Evolutionary conservation across 2,888 invertebrate species (phyloP).

Genomic region (Cosmia pyralina): DNA sequence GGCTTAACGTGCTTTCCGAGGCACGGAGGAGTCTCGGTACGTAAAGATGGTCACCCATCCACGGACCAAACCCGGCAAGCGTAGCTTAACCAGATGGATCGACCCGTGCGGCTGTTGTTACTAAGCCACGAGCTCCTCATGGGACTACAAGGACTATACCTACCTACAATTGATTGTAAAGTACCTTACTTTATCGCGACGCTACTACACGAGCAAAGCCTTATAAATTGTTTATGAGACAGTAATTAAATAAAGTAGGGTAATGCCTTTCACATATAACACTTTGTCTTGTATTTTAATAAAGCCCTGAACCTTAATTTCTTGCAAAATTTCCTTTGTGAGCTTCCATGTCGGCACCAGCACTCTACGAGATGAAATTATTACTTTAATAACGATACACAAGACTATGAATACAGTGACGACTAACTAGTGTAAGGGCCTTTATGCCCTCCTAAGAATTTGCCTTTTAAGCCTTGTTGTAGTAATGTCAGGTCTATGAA

Average conservation of each 20-base stretch:
- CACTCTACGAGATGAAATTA: slow-evolving; percentile 49
- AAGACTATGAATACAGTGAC: slow-evolving; percentile 18
- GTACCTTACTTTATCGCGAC: slow-evolving; percentile 7
- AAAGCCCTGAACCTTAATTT: slow-evolving; percentile 45
- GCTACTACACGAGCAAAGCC: not conserved
- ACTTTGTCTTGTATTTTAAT: slow-evolving; percentile 37
- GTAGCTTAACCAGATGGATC: too few relatives aligned
- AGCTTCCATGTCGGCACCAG: slow-evolving; percentile 44
- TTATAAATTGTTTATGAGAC: slow-evolving; percentile 41
- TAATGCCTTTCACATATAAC: slow-evolving; percentile 23
- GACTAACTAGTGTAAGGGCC: slow-evolving; percentile 21
- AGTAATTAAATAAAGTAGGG: slow-evolving; percentile 38
- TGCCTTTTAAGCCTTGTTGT: slow-evolving; percentile 20
- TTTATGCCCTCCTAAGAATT: slow-evolving; percentile 5
- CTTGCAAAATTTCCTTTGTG: slow-evolving; percentile 47
- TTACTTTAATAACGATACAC: slow-evolving; percentile 41
- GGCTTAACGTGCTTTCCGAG: too few relatives aligned
- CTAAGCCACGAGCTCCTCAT: too few relatives aligned
- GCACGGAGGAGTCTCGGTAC: too few relatives aligned
- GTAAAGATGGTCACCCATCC: too few relatives aligned
- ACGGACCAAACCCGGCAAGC: too few relatives aligned
- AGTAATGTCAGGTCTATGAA: slow-evolving; percentile 23
- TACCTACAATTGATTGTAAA: too few relatives aligned
- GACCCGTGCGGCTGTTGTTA: too few relatives aligned
- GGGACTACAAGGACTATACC: too few relatives aligned